Percentiles rank a stretch among this genome's conserved stretches.
phyloP scores from a whole-genome alignment of 92 coral and sea anemone genomes.

The Siderastrea radians region DNA sequence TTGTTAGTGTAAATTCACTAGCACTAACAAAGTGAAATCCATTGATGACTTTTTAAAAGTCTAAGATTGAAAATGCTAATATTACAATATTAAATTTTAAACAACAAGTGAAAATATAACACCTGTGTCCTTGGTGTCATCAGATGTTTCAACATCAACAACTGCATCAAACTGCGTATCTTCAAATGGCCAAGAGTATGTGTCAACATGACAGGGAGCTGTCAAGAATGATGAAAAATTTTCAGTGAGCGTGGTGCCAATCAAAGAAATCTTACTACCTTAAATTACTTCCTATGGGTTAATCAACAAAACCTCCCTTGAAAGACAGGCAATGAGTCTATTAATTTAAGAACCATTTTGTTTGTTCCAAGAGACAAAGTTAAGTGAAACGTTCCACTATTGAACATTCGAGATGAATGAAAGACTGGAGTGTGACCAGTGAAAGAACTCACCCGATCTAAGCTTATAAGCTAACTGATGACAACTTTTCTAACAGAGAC shows the following conservation, averaged over 20 bases:
- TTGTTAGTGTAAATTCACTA: too few relatives aligned
- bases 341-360: not conserved
- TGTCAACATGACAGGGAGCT: conserved; percentile 72
- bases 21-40: too few relatives aligned
- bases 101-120: not conserved
- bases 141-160: conserved; percentile 93
- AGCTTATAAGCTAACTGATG: too few relatives aligned
- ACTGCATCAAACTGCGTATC: conserved; percentile 97
- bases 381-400: too few relatives aligned
- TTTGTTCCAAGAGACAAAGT: too few relatives aligned
- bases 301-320: not conserved
- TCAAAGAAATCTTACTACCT: not conserved
- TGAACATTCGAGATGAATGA: too few relatives aligned
- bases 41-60: not conserved
- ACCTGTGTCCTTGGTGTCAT: conserved; percentile 53
- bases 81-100: not conserved
- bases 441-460: too few relatives aligned
- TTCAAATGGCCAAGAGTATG: conserved; percentile 93
- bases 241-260: not conserved
- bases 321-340: not conserved
- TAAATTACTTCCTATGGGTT: too few relatives aligned
- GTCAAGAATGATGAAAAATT: not conserved
- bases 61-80: not conserved
- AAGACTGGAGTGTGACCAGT: too few relatives aligned
- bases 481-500: too few relatives aligned